These are phyloP conservation scores for Spea multiplicata DNA, from an alignment of 2,113 vertebrate genomes.

Conservation along the genomic window DNA sequence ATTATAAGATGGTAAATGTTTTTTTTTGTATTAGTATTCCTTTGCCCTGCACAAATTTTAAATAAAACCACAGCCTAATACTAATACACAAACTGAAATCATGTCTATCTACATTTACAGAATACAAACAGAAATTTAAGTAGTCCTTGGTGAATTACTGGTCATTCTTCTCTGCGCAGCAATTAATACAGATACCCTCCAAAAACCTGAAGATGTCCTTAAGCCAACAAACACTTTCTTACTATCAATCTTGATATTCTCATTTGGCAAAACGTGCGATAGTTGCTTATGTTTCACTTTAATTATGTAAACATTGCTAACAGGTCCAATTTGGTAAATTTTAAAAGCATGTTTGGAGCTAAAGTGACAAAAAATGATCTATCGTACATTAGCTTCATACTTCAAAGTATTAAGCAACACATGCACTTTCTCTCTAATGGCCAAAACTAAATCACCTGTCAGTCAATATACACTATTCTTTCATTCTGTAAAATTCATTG, in stretches of 20 bases:
- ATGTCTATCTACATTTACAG: too few species aligned
- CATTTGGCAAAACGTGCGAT: slow-evolving; percentile 13
- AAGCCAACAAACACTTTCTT: too few species aligned
- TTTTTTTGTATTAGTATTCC: too few species aligned
- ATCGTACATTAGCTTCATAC: slow-evolving; percentile 43
- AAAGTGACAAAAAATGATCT: slow-evolving; percentile 42
- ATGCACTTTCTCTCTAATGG: slow-evolving; percentile 39
- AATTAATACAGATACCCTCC: too few species aligned
- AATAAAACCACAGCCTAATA: too few species aligned
- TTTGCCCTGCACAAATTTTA: too few species aligned
- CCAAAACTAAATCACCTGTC: slow-evolving; percentile 41
- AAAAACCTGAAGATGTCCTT: too few species aligned
- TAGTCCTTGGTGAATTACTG: too few species aligned
- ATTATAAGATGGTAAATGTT: too few species aligned
- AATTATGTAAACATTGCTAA: slow-evolving; percentile 27
- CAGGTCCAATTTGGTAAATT: slow-evolving; percentile 28
- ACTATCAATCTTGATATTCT: background rate
- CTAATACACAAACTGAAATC: too few species aligned
- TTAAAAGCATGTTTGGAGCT: slow-evolving; percentile 22
- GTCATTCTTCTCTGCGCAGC: too few species aligned
- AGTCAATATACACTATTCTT: slow-evolving; percentile 49
- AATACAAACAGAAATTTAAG: too few species aligned
- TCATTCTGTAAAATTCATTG: slow-evolving; percentile 50
- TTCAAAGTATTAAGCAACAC: slow-evolving; percentile 44
- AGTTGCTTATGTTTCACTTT: slow-evolving; percentile 27